Conservation (phyloP, 2,888 invertebrate species). For the Clepsis dumicolana region DNA sequence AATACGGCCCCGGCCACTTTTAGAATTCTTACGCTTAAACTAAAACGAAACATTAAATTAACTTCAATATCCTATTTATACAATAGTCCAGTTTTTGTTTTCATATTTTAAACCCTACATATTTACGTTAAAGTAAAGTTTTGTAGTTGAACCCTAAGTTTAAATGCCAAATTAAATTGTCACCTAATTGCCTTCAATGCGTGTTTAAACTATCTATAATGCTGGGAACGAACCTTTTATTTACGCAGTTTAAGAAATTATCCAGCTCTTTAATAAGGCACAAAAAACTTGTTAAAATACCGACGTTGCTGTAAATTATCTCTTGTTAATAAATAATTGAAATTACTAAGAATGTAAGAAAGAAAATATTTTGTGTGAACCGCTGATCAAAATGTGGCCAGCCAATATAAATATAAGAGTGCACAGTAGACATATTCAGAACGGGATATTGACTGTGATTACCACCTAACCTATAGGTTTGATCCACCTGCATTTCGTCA, state of each 20-base stretch:
- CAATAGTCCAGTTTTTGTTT: neutral
- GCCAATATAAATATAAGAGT: no score
- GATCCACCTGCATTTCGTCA: no score
- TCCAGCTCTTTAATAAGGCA: constrained; percentile 1
- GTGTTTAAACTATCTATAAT: constrained; percentile 12
- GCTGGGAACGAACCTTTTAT: neutral
- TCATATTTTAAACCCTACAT: neutral
- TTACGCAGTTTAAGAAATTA: neutral
- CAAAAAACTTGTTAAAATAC: neutral
- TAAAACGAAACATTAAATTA: constrained; percentile 11
- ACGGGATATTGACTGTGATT: no score
- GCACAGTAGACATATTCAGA: no score
- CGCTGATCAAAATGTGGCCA: no score
- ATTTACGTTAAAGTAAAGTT: neutral
- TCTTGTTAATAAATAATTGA: neutral
- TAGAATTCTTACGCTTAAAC: neutral
- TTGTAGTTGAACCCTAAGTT: neutral
- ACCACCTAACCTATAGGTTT: no score
- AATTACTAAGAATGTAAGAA: no score
- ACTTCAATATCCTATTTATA: constrained; percentile 16
- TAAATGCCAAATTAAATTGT: constrained; percentile 5
- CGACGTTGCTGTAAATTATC: neutral
- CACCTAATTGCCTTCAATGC: neutral
- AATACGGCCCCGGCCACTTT: neutral
- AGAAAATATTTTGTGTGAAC: no score